Evolutionary conservation across 2,888 invertebrate genomes (phyloP), one percentile per base, ranked within the genome.

Genomic region (Drosophila paranaensis): DNA sequence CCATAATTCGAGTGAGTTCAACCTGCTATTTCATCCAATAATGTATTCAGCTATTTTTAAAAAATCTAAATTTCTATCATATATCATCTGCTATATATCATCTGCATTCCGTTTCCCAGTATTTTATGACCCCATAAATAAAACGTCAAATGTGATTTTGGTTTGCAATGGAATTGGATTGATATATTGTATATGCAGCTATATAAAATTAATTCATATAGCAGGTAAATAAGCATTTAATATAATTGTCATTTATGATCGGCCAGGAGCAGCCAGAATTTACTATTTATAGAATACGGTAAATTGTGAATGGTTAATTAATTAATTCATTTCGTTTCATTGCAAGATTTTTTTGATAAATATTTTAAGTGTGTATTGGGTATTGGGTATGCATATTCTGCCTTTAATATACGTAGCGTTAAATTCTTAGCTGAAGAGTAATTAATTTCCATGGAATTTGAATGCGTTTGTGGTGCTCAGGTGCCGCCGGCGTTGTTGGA

Each of bases 271-370:
- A 46, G 53, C 51, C 63, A 56, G 70, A 53, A 53, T 53, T 11
- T 60, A 50, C 14, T 55, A 37, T 54, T 56, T 42, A 50, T 77
- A 60, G 65, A 65, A 55, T 61, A 65, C n/a, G 66, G 60, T n/a
- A 79, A 71, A 69, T 79, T 83, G 78, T 66, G 71, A 82, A 71
- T 67, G 61, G 63, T 53, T 65, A 66, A 25, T 43, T 30, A 42
- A 61, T 53, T 65, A 66, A 25, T 43, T 30, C 37, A 61, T 81
- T 76, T 84, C 87, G 78, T 83, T 88, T 88, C 89, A 81, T 83
- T 83, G 83, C 89, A 83, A 83, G 74, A 71, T 83, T 75, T 86
- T 80, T 75, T 75, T 73, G 83, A 83, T 83, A 86, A 88, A 86
- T 88, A 88, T 85, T 60, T 63, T 63, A 51, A 48, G 66, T 66